Evolutionary conservation across 2,113 vertebrate genomes (phyloP), one percentile per base, ranked within the genome.

Genomic region (Mesoclemmys tuberculata): DNA sequence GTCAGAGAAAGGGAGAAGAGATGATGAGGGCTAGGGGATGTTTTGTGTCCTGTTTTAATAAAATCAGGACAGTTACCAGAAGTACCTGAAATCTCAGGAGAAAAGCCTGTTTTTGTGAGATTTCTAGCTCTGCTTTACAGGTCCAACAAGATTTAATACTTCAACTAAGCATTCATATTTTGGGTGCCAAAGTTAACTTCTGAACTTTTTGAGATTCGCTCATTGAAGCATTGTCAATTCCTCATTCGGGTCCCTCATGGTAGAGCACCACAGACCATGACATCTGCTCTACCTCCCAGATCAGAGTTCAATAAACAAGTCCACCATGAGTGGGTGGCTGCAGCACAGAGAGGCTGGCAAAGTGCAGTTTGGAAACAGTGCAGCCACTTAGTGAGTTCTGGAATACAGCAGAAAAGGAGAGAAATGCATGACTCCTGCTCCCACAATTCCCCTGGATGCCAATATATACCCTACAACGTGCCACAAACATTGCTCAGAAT

Each of bases 111-210:
- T 88, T 89, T 91, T 80, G 26, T n/a, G 29, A 71, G 21, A 79
- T 86, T 93, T 51, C 46, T 56, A 74, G 75, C 24, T 29, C 46
- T 89, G 41, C 13, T 61, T 48, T 90, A 87, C 44, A 80, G 55
- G 92, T 24, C 1, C 41, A 85, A 54, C 5, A 8, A 0, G 0
- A 52, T 41, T 2, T 16, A 58, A 52, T 5, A 71, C 51, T 13
- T 84, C 55, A 93, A 51, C 13, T 52, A 82, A 80, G 56, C 10
- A 89, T 56, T 3, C 7, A 11, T 10, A 41, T 11, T 91, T 75
- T 71, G 61, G 74, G 38, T n/a, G n/a, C 31, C 38, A 44, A 91
- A 88, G 22, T 35, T 29, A 90, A 8, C 35, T 26, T 85, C 80
- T 29, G 55, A 80, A 38, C 22, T 84, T 86, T 80, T 2, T 0